Conservation (phyloP, 2,113 vertebrate genomes). For the Taxidea taxus region DNA sequence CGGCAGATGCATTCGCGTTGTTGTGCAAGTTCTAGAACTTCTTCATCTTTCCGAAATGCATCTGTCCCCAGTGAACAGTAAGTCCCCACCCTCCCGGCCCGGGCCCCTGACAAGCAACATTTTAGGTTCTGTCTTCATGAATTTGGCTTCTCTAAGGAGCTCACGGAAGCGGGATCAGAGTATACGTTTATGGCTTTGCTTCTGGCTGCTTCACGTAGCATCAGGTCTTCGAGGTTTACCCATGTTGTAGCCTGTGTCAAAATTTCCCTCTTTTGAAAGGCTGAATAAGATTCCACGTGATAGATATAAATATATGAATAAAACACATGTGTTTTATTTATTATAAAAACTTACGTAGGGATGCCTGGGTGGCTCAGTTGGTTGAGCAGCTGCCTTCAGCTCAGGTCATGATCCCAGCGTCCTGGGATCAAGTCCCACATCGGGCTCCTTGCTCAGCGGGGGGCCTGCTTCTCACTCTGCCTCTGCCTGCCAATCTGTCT, state of each 20-base stretch:
- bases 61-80: neutral
- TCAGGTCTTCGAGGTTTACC: neutral
- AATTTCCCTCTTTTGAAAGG: neutral
- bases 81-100: accelerated
- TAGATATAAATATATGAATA: neutral
- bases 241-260: too few species aligned
- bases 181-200: neutral
- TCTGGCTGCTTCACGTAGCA: neutral
- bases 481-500: too few species aligned
- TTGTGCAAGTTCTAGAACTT: neutral
- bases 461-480: too few species aligned
- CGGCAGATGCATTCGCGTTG: accelerated
- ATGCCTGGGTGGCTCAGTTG: too few species aligned
- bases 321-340: neutral
- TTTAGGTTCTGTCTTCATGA: neutral
- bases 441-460: too few species aligned
- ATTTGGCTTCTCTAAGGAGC: accelerated
- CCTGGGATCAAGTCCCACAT: too few species aligned
- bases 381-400: too few species aligned
- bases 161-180: accelerated
- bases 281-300: neutral
- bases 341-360: too few species aligned
- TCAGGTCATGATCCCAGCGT: too few species aligned
- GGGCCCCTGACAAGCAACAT: accelerated
- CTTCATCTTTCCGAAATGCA: neutral